Conservation (phyloP, 2,888 invertebrate genomes). For the Tenthredo notha region DNA sequence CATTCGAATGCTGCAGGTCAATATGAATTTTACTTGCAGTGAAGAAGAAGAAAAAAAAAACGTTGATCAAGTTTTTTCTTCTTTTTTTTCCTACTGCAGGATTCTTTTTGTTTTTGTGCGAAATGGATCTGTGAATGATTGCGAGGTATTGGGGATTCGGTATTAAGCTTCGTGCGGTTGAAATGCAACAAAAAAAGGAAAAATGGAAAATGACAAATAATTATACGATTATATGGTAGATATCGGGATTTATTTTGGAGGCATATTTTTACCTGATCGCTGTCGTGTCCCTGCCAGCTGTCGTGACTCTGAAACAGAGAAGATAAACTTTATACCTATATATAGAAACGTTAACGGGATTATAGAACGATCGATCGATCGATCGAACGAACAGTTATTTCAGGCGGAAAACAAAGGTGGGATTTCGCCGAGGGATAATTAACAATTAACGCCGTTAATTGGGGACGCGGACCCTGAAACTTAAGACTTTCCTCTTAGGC, state of each 20-base stretch:
- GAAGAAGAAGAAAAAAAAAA: not conserved
- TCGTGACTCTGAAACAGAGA: constrained; percentile 82
- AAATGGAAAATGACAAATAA: not conserved
- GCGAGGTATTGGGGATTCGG: not conserved
- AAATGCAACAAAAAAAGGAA: not conserved
- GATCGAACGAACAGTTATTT: constrained; percentile 18
- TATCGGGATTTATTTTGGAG: not conserved
- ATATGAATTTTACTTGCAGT: not conserved
- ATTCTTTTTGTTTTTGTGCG: not conserved
- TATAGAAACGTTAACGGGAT: constrained; percentile 49
- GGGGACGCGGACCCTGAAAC: constrained; percentile 39
- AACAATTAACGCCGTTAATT: constrained; percentile 49
- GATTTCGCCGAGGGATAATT: constrained; percentile 47
- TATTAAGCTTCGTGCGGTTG: constrained; percentile 3
- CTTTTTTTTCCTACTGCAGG: no score
- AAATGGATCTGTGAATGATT: not conserved
- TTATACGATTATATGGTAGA: not conserved
- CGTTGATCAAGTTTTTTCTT: not conserved
- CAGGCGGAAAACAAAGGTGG: constrained; percentile 41
- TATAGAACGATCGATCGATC: constrained; percentile 12
- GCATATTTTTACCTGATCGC: constrained; percentile 80
- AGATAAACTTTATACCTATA: constrained; percentile 46
- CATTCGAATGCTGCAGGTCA: not conserved
- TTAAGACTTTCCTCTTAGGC: constrained; percentile 23
- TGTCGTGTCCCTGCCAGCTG: constrained; percentile 83